phyloP scores from a whole-genome alignment of 2,888 invertebrate genomes.

The Altica lythri region DNA sequence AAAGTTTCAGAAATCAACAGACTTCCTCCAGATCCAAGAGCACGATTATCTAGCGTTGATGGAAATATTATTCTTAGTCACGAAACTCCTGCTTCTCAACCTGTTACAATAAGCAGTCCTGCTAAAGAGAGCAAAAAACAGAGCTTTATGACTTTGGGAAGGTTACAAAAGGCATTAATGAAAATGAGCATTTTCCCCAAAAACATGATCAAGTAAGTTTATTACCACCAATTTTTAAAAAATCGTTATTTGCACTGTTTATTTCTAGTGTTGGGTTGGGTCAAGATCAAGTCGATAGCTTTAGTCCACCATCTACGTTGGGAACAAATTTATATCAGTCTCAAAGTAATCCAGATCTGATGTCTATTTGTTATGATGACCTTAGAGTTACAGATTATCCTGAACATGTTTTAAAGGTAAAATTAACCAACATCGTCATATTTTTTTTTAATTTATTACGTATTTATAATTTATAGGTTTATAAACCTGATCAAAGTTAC shows the following conservation, averaged over 20 bases:
- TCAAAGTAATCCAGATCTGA: slow-evolving; percentile 87
- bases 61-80: slow-evolving; percentile 51
- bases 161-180: slow-evolving; percentile 82
- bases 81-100: slow-evolving; percentile 58
- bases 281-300: slow-evolving; percentile 69
- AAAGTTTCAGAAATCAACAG: slow-evolving; percentile 65
- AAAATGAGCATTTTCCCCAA: slow-evolving; percentile 90
- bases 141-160: slow-evolving; percentile 86
- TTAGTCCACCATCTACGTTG: slow-evolving; percentile 59
- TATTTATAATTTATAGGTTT: slow-evolving; percentile 61
- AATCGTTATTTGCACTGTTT: neutral
- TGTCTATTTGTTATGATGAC: slow-evolving; percentile 82
- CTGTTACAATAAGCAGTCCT: slow-evolving; percentile 66
- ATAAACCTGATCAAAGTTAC: slow-evolving; percentile 95
- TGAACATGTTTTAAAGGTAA: slow-evolving; percentile 90
- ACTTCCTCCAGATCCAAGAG: slow-evolving; percentile 71
- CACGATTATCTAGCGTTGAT: slow-evolving; percentile 80
- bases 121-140: slow-evolving; percentile 65
- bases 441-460: too few species aligned
- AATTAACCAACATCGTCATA: too few species aligned
- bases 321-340: slow-evolving; percentile 78
- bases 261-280: slow-evolving; percentile 56
- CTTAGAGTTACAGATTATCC: slow-evolving; percentile 82
- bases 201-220: slow-evolving; percentile 67
- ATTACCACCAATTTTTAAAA: slow-evolving; percentile 9